Base-by-base conservation (phyloP, 2,888 invertebrate species). In the Hypomecis atomaria region DNA sequence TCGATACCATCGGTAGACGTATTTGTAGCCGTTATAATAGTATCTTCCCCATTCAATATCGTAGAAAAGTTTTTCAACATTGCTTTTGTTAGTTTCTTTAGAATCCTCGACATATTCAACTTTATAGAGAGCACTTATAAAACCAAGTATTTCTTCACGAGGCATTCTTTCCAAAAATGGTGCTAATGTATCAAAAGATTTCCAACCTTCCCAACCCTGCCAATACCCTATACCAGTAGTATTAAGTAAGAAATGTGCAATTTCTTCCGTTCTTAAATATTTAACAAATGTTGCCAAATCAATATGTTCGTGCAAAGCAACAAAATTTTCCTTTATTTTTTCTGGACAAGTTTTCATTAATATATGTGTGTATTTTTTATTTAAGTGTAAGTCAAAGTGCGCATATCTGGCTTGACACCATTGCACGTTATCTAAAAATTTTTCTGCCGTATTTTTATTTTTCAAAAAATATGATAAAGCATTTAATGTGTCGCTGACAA, bases 271-370 rank as follows among this genome's bases (percentile, higher is more conserved):
- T 60, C 80, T 79, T 10, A 88, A 59, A 69, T 74, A 78, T 75
- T 79, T 85, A 5, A 74, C 80, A 71, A 89, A 85, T 2, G 83
- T 86, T 7, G 73, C 70, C 8, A 84, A 61, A 66, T 89, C 64
- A 53, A 89, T 70, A n/a, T n/a, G 63, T 2, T 55, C 9, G 1
- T 67, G 52, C 65, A 82, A 87, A 55, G 68, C 75, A 45, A 79
- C 73, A 67, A 87, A 83, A 42, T 84, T 77, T 34, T 77, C 62
- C 4, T 71, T 64, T 42, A 88, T 72, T 65, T 77, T 76, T 6
- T 84, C 74, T n/a, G 81, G 78, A 53, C 73, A 78, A 6, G 73
- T 75, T 54, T 77, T 84, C 85, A 88, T 83, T 9, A 88, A 71
- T 6, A 79, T 44, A 49, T 78, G 64, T 11, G 89, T 88, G n/a